Evolutionary conservation across 2,797 vertebrate genomes (phyloP).

Genomic region (Danionella dracula): DNA sequence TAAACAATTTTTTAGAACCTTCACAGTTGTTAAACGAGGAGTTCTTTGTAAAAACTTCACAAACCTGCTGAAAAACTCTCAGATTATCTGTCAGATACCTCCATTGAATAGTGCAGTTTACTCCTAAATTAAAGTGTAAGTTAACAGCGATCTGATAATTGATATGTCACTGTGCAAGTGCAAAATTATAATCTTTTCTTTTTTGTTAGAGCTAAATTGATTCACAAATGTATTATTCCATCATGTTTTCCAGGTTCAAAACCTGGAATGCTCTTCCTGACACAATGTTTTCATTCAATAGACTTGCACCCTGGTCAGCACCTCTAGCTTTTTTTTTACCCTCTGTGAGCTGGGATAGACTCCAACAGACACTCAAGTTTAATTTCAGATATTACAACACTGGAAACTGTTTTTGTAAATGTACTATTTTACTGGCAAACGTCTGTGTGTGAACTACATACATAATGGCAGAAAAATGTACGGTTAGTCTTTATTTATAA

Average conservation of each 20-base stretch:
- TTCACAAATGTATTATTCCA: too few relatives aligned
- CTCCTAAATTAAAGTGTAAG: conserved; percentile 6
- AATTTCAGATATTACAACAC: conserved; percentile 42
- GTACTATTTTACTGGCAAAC: conserved; percentile 18
- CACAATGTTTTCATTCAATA: too few relatives aligned
- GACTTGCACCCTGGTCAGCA: too few relatives aligned
- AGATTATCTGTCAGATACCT: conserved; percentile 40
- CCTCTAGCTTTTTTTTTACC: too few relatives aligned
- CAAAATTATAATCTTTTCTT: too few relatives aligned
- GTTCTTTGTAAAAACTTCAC: conserved; percentile 32
- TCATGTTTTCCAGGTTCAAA: too few relatives aligned
- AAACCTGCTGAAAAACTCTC: conserved; percentile 47
- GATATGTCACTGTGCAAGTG: too few relatives aligned
- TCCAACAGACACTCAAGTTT: too few relatives aligned
- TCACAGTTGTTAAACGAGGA: conserved; percentile 50
- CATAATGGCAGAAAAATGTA: conserved; percentile 5
- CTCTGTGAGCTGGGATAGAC: too few relatives aligned
- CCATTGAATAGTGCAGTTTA: conserved; percentile 18
- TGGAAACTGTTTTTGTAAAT: conserved; percentile 28
- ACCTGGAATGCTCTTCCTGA: too few relatives aligned
- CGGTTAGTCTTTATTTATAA: conserved; percentile 6
- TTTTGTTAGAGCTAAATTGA: too few relatives aligned
- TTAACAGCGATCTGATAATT: neutral
- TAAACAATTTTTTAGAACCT: conserved; percentile 51
- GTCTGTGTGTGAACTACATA: neutral